Conservation (phyloP, 2,888 invertebrate species). For the Drosophila rubida region DNA sequence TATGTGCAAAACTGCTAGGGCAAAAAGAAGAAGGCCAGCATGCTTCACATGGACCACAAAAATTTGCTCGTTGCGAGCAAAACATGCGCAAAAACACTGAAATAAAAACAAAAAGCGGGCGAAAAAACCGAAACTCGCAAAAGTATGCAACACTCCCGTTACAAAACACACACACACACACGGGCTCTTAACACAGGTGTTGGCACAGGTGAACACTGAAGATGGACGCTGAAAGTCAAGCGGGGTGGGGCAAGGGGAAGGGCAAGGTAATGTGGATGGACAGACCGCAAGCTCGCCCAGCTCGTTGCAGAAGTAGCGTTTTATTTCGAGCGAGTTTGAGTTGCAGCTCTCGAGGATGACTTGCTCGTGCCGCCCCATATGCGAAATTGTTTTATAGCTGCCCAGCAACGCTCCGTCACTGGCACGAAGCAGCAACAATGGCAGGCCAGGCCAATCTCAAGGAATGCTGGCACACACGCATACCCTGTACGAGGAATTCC, state of each 20-base stretch:
- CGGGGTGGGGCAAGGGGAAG: background rate
- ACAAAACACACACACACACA: constrained; percentile 25
- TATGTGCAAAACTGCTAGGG: constrained; percentile 39
- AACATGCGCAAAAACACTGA: constrained; percentile 19
- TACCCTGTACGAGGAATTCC: constrained; percentile 17
- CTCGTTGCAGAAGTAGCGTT: constrained; percentile 61
- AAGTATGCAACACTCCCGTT: constrained; percentile 70
- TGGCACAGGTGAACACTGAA: constrained; percentile 44
- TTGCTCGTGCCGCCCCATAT: constrained; percentile 49
- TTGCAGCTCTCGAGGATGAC: constrained; percentile 2
- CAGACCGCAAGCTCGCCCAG: constrained; percentile 59
- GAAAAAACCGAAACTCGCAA: constrained; percentile 30
- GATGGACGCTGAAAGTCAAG: constrained; percentile 7
- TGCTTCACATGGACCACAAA: constrained; percentile 47
- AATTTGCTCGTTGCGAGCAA: constrained; percentile 45
- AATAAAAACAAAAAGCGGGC: background rate
- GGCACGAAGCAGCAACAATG: constrained; percentile 32
- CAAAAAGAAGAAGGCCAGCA: constrained; percentile 28
- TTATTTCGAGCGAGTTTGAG: constrained; percentile 32
- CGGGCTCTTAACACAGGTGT: constrained; percentile 55
- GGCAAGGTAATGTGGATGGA: background rate
- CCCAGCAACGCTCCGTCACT: constrained; percentile 53
- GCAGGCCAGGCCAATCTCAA: background rate
- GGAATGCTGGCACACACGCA: background rate
- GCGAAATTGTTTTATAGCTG: constrained; percentile 77